Conservation (phyloP, 1,140 invertebrate genomes). For the Dreissena polymorpha region DNA sequence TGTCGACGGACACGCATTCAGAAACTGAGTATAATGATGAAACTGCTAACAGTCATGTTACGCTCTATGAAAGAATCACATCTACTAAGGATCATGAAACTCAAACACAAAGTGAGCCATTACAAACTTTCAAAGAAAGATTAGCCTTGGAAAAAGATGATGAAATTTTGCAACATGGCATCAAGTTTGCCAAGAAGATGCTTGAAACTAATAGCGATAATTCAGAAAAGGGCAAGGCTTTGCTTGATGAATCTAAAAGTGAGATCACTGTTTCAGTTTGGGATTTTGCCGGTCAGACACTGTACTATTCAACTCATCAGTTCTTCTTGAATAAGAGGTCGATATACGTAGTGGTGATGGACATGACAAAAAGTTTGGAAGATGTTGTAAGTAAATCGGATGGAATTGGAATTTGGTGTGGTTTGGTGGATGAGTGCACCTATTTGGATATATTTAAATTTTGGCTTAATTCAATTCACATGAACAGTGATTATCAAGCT, state of each 20-base stretch:
- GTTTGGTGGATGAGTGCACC: constrained; percentile 21
- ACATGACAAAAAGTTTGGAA: constrained; percentile 14
- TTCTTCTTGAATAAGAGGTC: constrained; percentile 38
- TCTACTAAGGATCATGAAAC: neutral
- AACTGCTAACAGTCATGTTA: neutral
- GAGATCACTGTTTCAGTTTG: constrained; percentile 17
- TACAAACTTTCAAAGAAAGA: neutral
- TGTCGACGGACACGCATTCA: neutral
- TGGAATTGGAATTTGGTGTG: constrained; percentile 9
- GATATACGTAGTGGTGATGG: constrained; percentile 42
- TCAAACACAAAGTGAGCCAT: neutral
- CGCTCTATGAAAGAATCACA: neutral
- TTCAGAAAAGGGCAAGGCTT: no score
- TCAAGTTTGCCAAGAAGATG: neutral
- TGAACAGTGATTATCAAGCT: constrained; percentile 11
- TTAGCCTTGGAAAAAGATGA: neutral
- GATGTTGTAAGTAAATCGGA: neutral
- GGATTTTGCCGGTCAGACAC: constrained; percentile 44
- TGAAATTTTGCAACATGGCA: neutral
- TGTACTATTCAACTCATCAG: constrained; percentile 46
- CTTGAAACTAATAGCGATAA: neutral
- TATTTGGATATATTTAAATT: constrained; percentile 40
- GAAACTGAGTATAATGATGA: neutral
- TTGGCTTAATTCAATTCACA: constrained; percentile 41
- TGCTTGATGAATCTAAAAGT: neutral